Percentiles rank a stretch among this genome's conserved stretches.
Conservation (phyloP, 2,888 invertebrate species). For the Trachelus tabidus region DNA sequence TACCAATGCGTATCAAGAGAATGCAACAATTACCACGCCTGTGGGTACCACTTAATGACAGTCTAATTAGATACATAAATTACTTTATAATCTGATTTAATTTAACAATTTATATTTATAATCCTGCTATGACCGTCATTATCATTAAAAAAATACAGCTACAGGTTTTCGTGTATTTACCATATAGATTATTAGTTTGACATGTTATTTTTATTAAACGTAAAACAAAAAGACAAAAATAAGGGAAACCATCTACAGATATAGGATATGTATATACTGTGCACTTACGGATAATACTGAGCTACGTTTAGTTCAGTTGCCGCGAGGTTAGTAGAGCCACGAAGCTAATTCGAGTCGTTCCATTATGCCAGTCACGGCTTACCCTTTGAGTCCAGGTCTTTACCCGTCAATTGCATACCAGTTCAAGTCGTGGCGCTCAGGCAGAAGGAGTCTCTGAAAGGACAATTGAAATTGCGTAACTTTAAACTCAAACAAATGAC, state of each 20-base stretch:
- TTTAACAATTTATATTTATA: background rate
- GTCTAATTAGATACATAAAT: background rate
- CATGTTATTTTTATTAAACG: background rate
- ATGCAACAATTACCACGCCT: background rate
- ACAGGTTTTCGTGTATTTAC: background rate
- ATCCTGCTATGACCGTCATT: background rate
- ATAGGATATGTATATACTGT: background rate
- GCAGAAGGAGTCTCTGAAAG: constrained; percentile 54
- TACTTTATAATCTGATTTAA: background rate
- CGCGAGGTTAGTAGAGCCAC: background rate
- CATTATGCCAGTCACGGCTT: constrained; percentile 54
- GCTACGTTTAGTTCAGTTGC: background rate
- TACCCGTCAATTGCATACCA: constrained; percentile 49
- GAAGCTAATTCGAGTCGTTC: constrained; percentile 17
- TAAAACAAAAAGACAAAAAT: background rate
- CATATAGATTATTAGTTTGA: background rate
- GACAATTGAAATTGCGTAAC: constrained; percentile 55
- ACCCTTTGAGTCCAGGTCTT: constrained; percentile 49
- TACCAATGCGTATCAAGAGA: background rate
- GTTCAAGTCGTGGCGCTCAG: constrained; percentile 51
- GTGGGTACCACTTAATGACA: background rate
- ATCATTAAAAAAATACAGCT: background rate
- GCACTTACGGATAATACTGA: background rate
- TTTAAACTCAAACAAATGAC: constrained; percentile 57
- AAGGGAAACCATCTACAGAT: background rate